These are phyloP conservation scores for Kradibia gibbosae DNA, from an alignment of 1,140 invertebrate genomes.

Conservation along the genomic window DNA sequence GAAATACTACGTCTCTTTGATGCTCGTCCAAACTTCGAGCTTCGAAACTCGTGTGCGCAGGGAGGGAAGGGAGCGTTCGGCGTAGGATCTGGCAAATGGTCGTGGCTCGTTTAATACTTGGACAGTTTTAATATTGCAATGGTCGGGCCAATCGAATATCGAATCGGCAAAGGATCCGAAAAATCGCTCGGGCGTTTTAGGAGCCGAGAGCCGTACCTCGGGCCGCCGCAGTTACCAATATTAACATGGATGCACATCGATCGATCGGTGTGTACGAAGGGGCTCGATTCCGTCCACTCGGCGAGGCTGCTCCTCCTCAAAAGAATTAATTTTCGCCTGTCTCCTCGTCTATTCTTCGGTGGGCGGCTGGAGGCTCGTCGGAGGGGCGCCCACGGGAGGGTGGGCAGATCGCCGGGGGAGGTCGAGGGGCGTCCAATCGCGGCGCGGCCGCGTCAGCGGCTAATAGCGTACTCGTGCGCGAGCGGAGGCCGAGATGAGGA, in stretches of 20 bases:
- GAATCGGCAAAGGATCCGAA: neutral
- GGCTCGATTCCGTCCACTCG: neutral
- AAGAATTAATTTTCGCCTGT: slow-evolving; percentile 35
- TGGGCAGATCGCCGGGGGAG: too few relatives aligned
- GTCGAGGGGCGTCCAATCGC: neutral
- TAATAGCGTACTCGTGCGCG: neutral
- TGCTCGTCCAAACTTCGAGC: neutral
- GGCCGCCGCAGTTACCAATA: neutral
- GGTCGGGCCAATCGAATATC: slow-evolving; percentile 6
- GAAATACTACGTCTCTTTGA: neutral
- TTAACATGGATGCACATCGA: neutral
- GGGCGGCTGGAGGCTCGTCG: neutral
- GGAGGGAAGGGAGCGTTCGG: too few relatives aligned
- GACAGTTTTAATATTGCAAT: slow-evolving; percentile 34
- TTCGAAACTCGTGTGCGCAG: neutral
- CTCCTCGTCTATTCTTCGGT: neutral
- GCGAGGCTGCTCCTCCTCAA: neutral
- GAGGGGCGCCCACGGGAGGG: neutral
- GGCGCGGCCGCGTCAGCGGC: slow-evolving; percentile 33
- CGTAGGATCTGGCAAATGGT: neutral
- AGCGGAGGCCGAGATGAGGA: neutral
- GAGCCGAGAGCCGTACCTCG: neutral
- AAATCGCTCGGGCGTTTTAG: slow-evolving; percentile 3
- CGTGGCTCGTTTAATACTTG: neutral
- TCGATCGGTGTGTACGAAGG: neutral